Evolutionary conservation across 2,113 vertebrate species (phyloP).

Genomic region (Pandion haliaetus): DNA sequence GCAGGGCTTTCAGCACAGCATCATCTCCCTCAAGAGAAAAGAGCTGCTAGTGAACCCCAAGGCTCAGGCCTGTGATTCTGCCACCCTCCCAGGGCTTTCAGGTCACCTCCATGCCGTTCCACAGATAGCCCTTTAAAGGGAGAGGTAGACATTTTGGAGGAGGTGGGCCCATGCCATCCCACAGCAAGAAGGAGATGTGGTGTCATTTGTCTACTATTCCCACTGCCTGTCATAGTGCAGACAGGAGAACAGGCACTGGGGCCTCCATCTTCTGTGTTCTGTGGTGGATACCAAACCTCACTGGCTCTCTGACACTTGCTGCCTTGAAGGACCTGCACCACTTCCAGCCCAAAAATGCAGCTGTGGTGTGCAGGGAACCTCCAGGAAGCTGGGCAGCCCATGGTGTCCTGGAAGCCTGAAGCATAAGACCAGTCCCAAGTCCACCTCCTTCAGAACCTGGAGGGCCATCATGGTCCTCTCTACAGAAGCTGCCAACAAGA

Average conservation of each 20-base stretch:
- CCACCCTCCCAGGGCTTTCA: not conserved
- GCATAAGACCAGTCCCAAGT: not conserved
- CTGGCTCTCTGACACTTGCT: not conserved
- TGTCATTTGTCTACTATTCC: not conserved
- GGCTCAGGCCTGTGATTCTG: not conserved
- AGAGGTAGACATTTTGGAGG: not conserved
- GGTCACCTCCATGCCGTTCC: not conserved
- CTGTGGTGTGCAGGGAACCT: not conserved
- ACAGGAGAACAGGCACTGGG: not conserved
- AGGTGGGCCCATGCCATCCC: fast-evolving
- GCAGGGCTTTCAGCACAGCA: not conserved
- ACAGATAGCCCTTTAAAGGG: not conserved
- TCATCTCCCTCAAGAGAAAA: not conserved
- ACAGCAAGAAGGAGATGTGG: not conserved
- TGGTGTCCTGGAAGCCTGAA: not conserved
- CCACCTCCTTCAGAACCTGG: not conserved
- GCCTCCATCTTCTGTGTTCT: not conserved
- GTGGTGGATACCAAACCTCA: not conserved
- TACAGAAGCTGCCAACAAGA: not conserved
- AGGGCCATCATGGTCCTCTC: not conserved
- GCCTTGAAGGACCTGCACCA: not conserved
- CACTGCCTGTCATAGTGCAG: too few species aligned
- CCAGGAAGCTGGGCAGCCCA: not conserved
- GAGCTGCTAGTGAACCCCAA: not conserved
- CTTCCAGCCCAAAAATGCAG: not conserved